Evolutionary conservation across 2,797 vertebrate genomes (phyloP).

Genomic region (Pipistrellus pygmaeus): DNA sequence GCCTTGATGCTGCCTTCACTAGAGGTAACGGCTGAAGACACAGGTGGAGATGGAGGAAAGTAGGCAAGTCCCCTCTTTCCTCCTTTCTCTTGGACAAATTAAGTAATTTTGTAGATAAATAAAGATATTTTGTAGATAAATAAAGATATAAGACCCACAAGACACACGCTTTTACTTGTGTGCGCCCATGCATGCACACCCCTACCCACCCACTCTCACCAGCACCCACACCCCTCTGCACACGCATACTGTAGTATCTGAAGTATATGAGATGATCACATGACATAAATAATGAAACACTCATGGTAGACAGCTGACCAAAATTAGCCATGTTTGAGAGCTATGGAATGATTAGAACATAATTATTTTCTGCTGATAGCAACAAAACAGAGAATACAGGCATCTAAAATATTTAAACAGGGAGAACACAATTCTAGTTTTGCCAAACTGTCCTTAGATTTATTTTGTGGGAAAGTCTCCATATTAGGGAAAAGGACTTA

Average conservation of each 20-base stretch:
- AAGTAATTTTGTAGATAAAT: background rate
- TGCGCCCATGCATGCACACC: rapidly evolving
- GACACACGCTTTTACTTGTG: background rate
- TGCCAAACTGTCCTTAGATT: background rate
- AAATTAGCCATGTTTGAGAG: background rate
- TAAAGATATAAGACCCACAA: background rate
- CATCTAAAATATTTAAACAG: constrained; percentile 28
- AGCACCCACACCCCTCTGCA: no score
- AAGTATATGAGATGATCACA: background rate
- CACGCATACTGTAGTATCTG: background rate
- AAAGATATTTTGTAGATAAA: background rate
- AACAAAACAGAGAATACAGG: constrained; percentile 22
- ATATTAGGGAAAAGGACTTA: background rate
- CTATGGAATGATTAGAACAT: background rate
- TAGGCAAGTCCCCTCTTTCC: background rate
- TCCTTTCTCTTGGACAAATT: constrained; percentile 11
- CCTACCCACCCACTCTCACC: background rate
- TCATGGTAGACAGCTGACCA: background rate
- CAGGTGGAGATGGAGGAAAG: background rate
- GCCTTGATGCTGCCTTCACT: background rate
- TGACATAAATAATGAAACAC: background rate
- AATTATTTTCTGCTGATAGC: constrained; percentile 44
- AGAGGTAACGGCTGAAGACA: background rate
- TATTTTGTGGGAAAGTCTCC: background rate
- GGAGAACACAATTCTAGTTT: background rate